These are phyloP conservation scores for Semnornis frantzii DNA, from an alignment of 2,113 vertebrate species.

Conservation along the genomic window DNA sequence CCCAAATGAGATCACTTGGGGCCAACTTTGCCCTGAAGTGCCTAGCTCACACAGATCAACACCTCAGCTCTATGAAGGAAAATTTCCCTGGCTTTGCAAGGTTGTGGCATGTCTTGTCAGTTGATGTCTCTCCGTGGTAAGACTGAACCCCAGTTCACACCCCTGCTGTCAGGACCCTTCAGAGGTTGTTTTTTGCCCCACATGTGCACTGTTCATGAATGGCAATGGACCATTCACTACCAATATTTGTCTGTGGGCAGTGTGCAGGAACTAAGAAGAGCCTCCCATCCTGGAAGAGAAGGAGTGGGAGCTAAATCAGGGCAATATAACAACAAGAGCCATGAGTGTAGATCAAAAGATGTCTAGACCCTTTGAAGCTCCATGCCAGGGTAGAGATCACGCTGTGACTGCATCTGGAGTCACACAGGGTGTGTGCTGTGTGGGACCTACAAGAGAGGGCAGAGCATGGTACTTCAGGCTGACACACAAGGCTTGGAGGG, in stretches of 20 bases:
- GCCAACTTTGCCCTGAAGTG: background rate
- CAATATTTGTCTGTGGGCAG: background rate
- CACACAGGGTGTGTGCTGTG: background rate
- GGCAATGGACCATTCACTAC: background rate
- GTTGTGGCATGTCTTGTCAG: background rate
- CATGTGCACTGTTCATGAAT: fast-evolving
- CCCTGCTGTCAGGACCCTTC: background rate
- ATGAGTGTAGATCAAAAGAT: background rate
- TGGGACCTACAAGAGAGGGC: background rate
- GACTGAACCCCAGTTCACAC: background rate
- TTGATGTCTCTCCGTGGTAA: fast-evolving
- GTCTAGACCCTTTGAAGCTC: background rate
- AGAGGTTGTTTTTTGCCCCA: background rate
- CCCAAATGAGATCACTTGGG: background rate
- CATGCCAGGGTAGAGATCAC: background rate
- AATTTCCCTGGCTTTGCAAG: background rate
- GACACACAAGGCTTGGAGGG: background rate
- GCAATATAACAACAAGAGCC: background rate
- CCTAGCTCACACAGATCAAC: background rate
- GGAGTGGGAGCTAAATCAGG: background rate
- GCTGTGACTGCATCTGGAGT: background rate
- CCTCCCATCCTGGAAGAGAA: background rate
- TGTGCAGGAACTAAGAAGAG: background rate
- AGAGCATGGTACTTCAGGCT: background rate
- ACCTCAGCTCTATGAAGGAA: fast-evolving